Base-by-base conservation (phyloP, 2,888 invertebrate species). In the Synanthedon myopaeformis region DNA sequence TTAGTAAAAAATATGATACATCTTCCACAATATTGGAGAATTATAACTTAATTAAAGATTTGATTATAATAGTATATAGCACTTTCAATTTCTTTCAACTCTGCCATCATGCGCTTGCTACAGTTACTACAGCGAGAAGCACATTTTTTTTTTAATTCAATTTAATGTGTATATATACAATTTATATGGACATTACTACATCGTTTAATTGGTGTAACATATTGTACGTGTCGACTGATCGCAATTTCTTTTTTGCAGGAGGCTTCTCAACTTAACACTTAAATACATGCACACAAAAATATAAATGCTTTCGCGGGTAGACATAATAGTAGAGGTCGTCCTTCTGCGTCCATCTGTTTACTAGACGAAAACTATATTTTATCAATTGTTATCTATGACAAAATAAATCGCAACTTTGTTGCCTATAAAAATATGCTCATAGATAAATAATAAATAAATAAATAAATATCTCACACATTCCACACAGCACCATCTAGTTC, bases 1-100 rank as follows among this genome's bases (percentile, higher is more conserved):
- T 87, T 87, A 87, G 87, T 87, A 87, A 86, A 87, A 86, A 87
- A 87, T 87, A 87, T 87, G 83, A 87, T 87, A 86, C 87, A 86
- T 87, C 86, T 85, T 86, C 87, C 87, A 85, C 84, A 86, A 85
- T 85, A 84, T 84, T 82, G 87, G 85, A 85, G 84, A 87, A 85
- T 84, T 75, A 82, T 85, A 85, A 86, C 84, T 80, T 82, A 77
- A 74, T 82, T 82, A 80, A 82, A 82, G 80, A 86, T 83, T 84
- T 83, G 83, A 85, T 84, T 84, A 85, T 83, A 70, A 82, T 79
- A 84, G 82, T 81, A 82, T 84, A 82, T 79, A 86, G 86, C 85
- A 85, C 83, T 82, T 84, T 78, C 73, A 73, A 76, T 82, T 79
- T 74, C 69, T 72, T 77, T 74, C 72, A 74, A 79, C 72, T 8